Percentiles rank a stretch among this genome's conserved stretches.
phyloP scores from a whole-genome alignment of 2,888 invertebrate genomes.

The Hedya salicella region DNA sequence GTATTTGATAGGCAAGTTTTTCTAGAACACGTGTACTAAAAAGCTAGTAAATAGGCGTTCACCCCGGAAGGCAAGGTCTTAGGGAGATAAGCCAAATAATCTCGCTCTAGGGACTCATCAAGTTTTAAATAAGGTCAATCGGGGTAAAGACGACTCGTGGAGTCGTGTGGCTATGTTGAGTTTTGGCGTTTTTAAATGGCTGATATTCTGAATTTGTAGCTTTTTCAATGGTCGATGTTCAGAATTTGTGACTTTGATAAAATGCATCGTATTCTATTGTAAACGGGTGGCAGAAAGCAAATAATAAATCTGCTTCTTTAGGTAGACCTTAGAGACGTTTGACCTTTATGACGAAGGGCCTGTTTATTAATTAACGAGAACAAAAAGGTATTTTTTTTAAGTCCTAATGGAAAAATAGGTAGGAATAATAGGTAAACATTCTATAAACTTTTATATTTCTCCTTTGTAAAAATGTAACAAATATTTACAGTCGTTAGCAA shows the following conservation, averaged over 20 bases:
- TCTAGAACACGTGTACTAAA: background rate
- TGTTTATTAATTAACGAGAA: background rate
- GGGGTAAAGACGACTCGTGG: background rate
- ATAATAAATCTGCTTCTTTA: no score
- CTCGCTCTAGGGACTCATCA: background rate
- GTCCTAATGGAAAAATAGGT: background rate
- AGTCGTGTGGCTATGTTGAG: background rate
- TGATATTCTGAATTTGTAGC: background rate
- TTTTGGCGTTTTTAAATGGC: background rate
- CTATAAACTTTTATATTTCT: slow-evolving; percentile 43
- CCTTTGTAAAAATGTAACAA: slow-evolving; percentile 62
- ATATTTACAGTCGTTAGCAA: slow-evolving; percentile 55
- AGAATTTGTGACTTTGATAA: background rate
- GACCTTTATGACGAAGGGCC: no score
- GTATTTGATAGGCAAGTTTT: background rate
- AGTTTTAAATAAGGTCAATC: background rate
- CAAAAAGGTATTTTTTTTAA: background rate
- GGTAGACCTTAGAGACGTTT: no score
- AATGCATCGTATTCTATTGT: no score
- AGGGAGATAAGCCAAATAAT: background rate
- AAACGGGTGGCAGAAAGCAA: no score
- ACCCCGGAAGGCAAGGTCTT: background rate
- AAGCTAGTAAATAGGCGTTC: background rate
- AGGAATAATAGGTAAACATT: slow-evolving; percentile 19
- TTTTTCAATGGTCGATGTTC: background rate